Evolutionary conservation across 2,888 invertebrate genomes (phyloP).

Genomic region (Coelogynopora nodosa): DNA sequence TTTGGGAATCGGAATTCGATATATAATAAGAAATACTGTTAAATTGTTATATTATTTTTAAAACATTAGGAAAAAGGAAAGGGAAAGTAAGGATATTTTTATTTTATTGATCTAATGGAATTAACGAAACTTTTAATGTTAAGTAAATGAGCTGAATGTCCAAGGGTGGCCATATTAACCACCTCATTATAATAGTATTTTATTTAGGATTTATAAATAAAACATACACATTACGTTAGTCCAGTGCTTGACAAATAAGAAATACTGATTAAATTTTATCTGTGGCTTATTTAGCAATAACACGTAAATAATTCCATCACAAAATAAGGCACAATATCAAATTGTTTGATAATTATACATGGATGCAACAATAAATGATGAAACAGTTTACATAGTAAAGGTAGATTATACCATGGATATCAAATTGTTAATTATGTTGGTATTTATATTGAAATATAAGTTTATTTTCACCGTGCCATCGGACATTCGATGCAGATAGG

Average conservation of each 20-base stretch:
- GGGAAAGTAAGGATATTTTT: too few species aligned
- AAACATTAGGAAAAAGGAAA: too few species aligned
- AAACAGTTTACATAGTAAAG: not conserved
- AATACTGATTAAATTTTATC: not conserved
- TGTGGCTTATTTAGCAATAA: not conserved
- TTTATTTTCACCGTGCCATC: not conserved
- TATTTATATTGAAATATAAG: not conserved
- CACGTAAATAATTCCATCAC: not conserved
- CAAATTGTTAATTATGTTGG: not conserved
- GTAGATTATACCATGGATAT: not conserved
- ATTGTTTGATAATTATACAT: not conserved
- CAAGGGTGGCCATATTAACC: not conserved
- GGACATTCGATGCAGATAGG: not conserved
- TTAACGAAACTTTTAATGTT: too few species aligned
- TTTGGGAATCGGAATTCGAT: too few species aligned
- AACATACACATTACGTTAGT: not conserved
- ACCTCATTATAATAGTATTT: not conserved
- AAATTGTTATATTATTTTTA: too few species aligned
- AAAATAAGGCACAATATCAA: not conserved
- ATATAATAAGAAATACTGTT: too few species aligned
- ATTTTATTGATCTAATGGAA: too few species aligned
- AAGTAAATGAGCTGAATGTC: too few species aligned
- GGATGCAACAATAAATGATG: not conserved
- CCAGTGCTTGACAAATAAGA: not conserved
- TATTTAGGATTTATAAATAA: not conserved